phyloP scores from a whole-genome alignment of 2,113 vertebrate genomes.

The Anolis sagrei region DNA sequence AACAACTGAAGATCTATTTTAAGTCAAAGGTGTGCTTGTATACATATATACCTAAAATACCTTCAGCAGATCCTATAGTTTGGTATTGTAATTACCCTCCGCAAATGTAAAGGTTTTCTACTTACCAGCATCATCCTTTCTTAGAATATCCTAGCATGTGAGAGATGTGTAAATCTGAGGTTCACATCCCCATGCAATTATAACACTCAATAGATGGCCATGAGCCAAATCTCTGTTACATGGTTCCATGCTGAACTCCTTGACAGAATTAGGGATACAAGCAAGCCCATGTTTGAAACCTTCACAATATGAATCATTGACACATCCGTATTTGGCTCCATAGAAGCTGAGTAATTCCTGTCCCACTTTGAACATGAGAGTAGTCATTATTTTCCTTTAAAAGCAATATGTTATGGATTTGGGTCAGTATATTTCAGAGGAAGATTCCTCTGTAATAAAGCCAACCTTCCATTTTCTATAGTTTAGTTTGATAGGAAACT shows the following conservation, averaged over 20 bases:
- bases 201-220: not conserved
- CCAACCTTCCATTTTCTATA: constrained; percentile 67
- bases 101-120: not conserved
- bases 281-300: not conserved
- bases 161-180: not conserved
- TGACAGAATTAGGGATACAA: not conserved
- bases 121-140: not conserved
- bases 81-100: not conserved
- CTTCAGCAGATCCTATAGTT: not conserved
- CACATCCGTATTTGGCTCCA: constrained; percentile 32
- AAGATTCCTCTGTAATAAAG: constrained; percentile 71
- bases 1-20: not conserved
- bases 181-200: not conserved
- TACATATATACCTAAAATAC: not conserved
- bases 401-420: constrained; percentile 66
- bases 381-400: constrained; percentile 65
- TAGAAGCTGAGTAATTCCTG: constrained; percentile 48
- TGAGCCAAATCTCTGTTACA: not conserved
- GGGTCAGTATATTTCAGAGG: constrained; percentile 67
- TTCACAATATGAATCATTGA: not conserved
- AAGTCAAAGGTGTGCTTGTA: not conserved
- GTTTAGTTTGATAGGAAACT: constrained; percentile 59
- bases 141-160: not conserved
- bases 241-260: not conserved
- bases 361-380: constrained; percentile 55